Evolutionary conservation across 2,113 vertebrate genomes (phyloP).

Genomic region (Piaya cayana): DNA sequence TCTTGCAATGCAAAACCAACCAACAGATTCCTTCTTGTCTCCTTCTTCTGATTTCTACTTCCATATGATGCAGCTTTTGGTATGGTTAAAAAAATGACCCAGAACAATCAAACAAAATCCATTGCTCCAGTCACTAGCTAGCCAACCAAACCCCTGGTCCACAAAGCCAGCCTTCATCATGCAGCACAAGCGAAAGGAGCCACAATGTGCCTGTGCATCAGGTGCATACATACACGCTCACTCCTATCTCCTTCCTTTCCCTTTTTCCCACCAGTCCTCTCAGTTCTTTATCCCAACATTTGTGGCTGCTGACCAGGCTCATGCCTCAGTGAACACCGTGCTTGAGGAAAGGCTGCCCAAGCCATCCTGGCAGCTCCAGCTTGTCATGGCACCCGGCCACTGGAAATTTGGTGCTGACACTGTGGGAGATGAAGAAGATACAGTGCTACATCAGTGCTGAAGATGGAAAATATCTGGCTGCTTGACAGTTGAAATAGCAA

Average conservation of each 20-base stretch:
- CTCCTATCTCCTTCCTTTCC: background rate
- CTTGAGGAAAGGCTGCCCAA: background rate
- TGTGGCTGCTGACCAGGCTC: background rate
- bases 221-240: background rate
- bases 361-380: background rate
- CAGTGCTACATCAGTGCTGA: background rate
- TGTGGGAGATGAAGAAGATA: background rate
- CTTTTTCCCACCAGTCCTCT: background rate
- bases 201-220: rapidly evolving
- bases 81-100: background rate
- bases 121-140: background rate
- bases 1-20: too few species aligned
- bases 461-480: background rate
- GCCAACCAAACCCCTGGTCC: background rate
- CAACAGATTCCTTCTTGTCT: too few species aligned
- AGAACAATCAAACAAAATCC: background rate
- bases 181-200: background rate
- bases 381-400: background rate
- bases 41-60: background rate
- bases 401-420: background rate
- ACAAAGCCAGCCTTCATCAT: background rate
- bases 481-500: background rate
- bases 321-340: background rate
- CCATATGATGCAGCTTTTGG: background rate
- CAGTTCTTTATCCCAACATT: background rate